Conservation (phyloP, 2,113 vertebrate genomes). For the Hucho hucho region DNA sequence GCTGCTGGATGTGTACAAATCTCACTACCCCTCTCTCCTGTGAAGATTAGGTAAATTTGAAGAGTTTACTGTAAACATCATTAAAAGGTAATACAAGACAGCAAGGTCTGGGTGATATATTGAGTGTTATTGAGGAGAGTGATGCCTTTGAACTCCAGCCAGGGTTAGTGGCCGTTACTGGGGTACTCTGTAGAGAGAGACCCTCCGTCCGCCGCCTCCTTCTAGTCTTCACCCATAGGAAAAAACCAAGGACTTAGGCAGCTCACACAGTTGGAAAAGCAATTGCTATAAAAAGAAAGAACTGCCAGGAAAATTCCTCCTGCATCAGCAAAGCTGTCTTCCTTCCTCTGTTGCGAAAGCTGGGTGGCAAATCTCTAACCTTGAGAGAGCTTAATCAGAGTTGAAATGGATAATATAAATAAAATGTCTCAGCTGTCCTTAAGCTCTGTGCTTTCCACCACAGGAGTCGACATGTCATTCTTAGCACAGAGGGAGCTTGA, state of each 20-base stretch:
- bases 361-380: slow-evolving; percentile 16
- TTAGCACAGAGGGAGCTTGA: background rate
- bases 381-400: slow-evolving; percentile 21
- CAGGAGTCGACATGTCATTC: slow-evolving; percentile 25
- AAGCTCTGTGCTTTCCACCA: background rate
- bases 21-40: background rate
- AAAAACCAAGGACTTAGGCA: background rate
- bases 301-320: slow-evolving; percentile 1
- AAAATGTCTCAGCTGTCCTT: slow-evolving; percentile 19
- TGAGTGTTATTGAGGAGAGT: background rate
- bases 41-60: too few species aligned
- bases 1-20: too few species aligned
- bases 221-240: background rate
- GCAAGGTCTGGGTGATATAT: background rate
- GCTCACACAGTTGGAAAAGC: background rate
- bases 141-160: background rate
- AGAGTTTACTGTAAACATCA: slow-evolving; percentile 1
- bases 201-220: background rate
- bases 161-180: background rate
- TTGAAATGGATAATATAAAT: slow-evolving; percentile 18
- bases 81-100: background rate
- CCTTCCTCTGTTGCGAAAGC: slow-evolving; percentile 6
- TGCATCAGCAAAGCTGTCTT: slow-evolving; percentile 25
- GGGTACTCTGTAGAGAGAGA: background rate
- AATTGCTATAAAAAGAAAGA: slow-evolving; percentile 19